Evolutionary conservation across 2,113 vertebrate species (phyloP).

Genomic region (Montifringilla adamsi): DNA sequence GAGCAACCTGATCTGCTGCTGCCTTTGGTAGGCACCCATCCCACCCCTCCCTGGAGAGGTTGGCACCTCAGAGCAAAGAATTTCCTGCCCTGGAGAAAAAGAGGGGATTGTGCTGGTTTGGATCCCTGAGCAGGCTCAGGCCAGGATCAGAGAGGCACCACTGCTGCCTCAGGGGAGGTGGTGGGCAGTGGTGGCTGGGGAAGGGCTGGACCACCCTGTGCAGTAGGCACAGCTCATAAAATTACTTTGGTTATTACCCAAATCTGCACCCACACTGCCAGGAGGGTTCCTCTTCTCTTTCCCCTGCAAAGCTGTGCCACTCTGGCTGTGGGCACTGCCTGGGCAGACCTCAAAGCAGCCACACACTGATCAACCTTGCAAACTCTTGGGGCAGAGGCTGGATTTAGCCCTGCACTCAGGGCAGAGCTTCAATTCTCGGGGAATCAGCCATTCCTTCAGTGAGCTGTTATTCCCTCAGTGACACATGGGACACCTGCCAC

Average conservation of each 20-base stretch:
- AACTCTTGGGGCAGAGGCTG: neutral
- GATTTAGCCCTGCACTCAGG: neutral
- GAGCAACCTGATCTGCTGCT: neutral
- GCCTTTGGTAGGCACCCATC: neutral
- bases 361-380: fast-evolving
- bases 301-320: neutral
- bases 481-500: neutral
- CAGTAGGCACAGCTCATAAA: neutral
- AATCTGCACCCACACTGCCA: neutral
- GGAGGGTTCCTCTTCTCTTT: neutral
- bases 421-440: neutral
- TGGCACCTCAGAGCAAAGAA: neutral
- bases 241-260: neutral
- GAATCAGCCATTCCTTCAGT: neutral
- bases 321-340: fast-evolving
- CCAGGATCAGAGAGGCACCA: neutral
- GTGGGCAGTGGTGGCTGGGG: neutral
- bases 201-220: neutral
- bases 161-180: fast-evolving
- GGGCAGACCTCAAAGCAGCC: neutral
- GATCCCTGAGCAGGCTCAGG: neutral
- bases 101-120: neutral
- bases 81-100: neutral
- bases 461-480: neutral
- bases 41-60: neutral